These are phyloP conservation scores for Heteractis magnifica DNA, from an alignment of 92 coral and sea anemone species.

Conservation along the genomic window DNA sequence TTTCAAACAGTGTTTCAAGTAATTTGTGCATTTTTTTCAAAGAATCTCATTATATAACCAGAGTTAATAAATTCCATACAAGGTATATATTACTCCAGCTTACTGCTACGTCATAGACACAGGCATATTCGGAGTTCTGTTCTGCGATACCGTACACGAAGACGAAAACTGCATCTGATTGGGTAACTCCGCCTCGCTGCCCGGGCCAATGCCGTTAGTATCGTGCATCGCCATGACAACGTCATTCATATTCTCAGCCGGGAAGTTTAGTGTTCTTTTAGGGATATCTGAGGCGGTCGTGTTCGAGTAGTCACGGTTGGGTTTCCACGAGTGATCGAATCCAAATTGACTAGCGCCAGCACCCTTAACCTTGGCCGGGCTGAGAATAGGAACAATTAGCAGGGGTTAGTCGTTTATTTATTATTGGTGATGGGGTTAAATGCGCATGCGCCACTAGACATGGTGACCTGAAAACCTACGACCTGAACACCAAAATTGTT, in stretches of 20 bases:
- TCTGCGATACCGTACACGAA: constrained; percentile 25
- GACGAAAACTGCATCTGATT: constrained; percentile 23
- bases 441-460: no score
- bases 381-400: constrained; percentile 46
- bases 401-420: background rate
- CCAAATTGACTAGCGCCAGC: constrained; percentile 93
- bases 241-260: constrained; percentile 28
- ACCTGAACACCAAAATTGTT: no score
- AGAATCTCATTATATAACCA: background rate
- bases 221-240: constrained; percentile 56
- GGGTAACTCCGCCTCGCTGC: background rate
- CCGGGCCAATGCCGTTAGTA: constrained; percentile 39
- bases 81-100: background rate
- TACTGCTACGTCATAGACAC: constrained; percentile 61
- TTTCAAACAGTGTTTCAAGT: background rate
- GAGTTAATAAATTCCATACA: background rate
- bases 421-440: no score
- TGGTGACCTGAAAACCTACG: no score
- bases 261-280: constrained; percentile 56
- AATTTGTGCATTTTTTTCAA: background rate
- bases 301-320: constrained; percentile 64
- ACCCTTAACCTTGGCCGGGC: constrained; percentile 94
- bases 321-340: constrained; percentile 95
- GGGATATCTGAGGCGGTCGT: constrained; percentile 10
- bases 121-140: constrained; percentile 45